Evolutionary conservation across 2,797 vertebrate species (phyloP).

Genomic region (Epinephelus coioides): DNA sequence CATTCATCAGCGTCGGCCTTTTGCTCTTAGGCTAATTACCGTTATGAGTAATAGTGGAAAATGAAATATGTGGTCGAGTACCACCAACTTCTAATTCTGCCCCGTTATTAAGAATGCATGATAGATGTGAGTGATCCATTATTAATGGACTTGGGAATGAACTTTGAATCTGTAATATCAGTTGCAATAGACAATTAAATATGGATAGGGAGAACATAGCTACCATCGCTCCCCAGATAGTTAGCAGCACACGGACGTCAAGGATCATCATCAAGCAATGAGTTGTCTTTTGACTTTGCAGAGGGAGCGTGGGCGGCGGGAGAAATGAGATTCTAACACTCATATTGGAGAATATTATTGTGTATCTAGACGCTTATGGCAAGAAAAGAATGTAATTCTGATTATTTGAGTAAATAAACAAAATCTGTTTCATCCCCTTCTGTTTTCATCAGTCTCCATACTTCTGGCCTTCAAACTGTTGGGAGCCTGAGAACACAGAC

Average conservation of each 20-base stretch:
- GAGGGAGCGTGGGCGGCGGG: slow-evolving; percentile 15
- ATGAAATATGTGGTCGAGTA: slow-evolving; percentile 61
- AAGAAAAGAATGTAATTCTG: not conserved
- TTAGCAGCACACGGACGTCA: slow-evolving; percentile 20
- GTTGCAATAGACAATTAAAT: slow-evolving; percentile 72
- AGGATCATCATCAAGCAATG: slow-evolving; percentile 52
- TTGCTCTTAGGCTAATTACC: slow-evolving; percentile 54
- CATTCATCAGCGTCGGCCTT: slow-evolving; percentile 40
- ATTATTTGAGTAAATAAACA: slow-evolving; percentile 33
- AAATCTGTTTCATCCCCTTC: slow-evolving; percentile 18
- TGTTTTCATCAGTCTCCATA: slow-evolving; percentile 91
- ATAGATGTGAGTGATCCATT: slow-evolving; percentile 72
- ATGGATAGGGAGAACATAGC: slow-evolving; percentile 60
- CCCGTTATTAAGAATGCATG: slow-evolving; percentile 77
- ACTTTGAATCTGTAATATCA: slow-evolving; percentile 77
- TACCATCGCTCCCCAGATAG: slow-evolving; percentile 35
- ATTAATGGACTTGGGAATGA: slow-evolving; percentile 73
- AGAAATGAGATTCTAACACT: slow-evolving; percentile 18
- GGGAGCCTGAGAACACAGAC: slow-evolving; percentile 98
- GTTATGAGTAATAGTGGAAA: slow-evolving; percentile 49
- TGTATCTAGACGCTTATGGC: slow-evolving; percentile 12
- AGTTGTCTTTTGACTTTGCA: slow-evolving; percentile 22
- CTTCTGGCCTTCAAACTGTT: slow-evolving; percentile 98
- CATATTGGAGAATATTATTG: not conserved
- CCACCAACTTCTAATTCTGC: slow-evolving; percentile 68